A percentile compares a stretch with the other conserved stretches of the same genome.
Conservation (phyloP, 2,797 vertebrate genomes). For the Pampus argenteus region DNA sequence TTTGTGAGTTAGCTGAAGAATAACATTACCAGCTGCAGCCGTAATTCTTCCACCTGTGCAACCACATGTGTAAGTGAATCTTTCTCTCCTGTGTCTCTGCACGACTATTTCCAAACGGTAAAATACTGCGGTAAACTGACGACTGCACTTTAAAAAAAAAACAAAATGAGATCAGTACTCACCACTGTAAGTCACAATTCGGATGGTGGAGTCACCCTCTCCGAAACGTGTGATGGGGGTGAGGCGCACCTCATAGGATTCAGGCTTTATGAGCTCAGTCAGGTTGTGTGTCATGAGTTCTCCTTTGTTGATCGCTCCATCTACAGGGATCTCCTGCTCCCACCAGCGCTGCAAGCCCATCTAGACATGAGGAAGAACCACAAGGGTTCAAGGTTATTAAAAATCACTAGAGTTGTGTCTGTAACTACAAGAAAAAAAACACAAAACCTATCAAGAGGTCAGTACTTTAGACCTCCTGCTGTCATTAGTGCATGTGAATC, state of each 20-base stretch:
- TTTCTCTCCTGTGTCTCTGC: background rate
- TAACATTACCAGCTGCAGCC: conserved; percentile 37
- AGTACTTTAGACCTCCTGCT: background rate
- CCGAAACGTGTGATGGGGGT: conserved; percentile 97
- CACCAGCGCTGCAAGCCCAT: conserved; percentile 97
- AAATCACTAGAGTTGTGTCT: background rate
- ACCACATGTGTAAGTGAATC: conserved; percentile 25
- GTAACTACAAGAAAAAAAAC: background rate
- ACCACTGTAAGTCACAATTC: conserved; percentile 97
- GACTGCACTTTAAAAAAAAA: background rate
- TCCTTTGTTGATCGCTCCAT: conserved; percentile 92
- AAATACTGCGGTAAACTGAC: conserved; percentile 1
- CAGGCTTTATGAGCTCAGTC: conserved; percentile 95
- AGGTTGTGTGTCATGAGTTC: conserved; percentile 97
- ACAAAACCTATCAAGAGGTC: background rate
- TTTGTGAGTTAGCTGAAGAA: conserved; percentile 31
- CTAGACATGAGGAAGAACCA: conserved; percentile 69
- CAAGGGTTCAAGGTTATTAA: background rate
- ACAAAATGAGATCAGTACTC: conserved; percentile 63
- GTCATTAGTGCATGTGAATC: background rate
- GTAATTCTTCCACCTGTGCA: conserved; percentile 47
- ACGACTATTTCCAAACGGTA: background rate
- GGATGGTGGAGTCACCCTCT: conserved; percentile 94
- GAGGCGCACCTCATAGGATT: conserved; percentile 95
- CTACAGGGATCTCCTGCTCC: conserved; percentile 97